Evolutionary conservation across 2,797 vertebrate genomes (phyloP), one percentile per base, ranked within the genome.

Genomic region (Neoniphon sammara): DNA sequence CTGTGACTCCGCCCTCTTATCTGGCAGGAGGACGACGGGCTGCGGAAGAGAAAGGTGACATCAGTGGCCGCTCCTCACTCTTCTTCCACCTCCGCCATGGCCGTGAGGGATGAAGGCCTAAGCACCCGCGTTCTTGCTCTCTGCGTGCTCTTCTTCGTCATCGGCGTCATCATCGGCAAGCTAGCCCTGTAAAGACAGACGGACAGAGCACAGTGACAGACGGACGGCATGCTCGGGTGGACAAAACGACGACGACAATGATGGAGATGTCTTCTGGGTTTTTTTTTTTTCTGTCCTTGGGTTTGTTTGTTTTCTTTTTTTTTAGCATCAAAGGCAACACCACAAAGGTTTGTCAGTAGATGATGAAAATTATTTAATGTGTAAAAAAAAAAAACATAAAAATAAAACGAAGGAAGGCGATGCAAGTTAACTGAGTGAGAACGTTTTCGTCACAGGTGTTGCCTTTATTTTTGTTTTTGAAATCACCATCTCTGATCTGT

Each of bases 81-180:
- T 8, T 75, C 83, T 6, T 88, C 93, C n/a, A 85, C 88, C 65
- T 84, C 91, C 20, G 21, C 66, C 58, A 82, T 90, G 85, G 90
- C 92, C 47, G 89, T 93, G 84, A 96, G 94, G 91, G 96, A 97
- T 0, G 96, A 97, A 88, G 96, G 96, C 78, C 91, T 96, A 67
- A 96, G 93, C 88, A 91, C 94, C 83, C 94, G 96, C 66, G 85
- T 96, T 81, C 94, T 96, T 31, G 96, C 96, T 1, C 91, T 97
- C 81, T 95, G 95, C 70, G 94, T 98, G 75, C 90, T 98, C 89
- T 96, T 97, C 95, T 97, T 98, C 87, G 96, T 98, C 85, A 93
- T 98, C 12, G 97, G 97, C 73, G 96, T 97, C 91, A 96, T 98
- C 93, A 88, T 97, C 87, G 97, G 97, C 89, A 97, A 97, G 93